Base-by-base conservation (phyloP, 2,888 invertebrate genomes). In the Sceliomorpha sp. region DNA sequence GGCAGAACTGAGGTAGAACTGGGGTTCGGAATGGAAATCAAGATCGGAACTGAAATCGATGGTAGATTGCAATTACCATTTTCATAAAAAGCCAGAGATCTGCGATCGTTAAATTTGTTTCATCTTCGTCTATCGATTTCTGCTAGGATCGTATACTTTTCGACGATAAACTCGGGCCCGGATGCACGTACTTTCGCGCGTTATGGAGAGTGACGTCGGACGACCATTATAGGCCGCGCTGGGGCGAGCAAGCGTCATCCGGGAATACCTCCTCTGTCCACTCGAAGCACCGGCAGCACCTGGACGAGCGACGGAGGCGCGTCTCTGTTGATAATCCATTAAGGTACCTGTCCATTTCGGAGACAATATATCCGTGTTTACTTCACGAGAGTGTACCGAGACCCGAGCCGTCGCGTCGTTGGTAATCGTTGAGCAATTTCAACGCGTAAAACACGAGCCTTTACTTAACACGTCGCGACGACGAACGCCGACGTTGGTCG, bases 261-360 rank as follows among this genome's bases (percentile, higher is more conserved):
- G 15, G 53, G 60, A 36, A 62, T 58, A 60, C 37, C n/a, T n/a
- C n/a, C n/a, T n/a, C 45, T 45, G 48, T 60, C 59, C 42, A 42
- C 45, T 64, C 31, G 32, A 48, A 50, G 50, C 56, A 63, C 60
- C 62, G 58, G 32, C 56, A 50, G 50, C 56, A 63, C 60, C 62
- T 62, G 67, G 58, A 58, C 56, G 62, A 56, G 62, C 32, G 58
- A 20, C 3, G 5, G 32, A 45, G 69, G 59, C 77, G 66, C 77
- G 60, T 79, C 78, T 80, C 69, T 78, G 76, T 79, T 81, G 78
- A 77, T 77, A 76, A 76, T 77, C 75, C 77, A 77, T 79, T 78
- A 76, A 63, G 48, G 67, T 69, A 74, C 70, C 72, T 72, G 73
- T 70, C 70, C 51, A 56, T 51, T 56, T 58, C 44, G 48, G 58